Percentiles rank a stretch among this genome's conserved stretches.
These are phyloP conservation scores for Tyrophagus putrescentiae DNA, from an alignment of 1,140 invertebrate species.

Conservation along the genomic window DNA sequence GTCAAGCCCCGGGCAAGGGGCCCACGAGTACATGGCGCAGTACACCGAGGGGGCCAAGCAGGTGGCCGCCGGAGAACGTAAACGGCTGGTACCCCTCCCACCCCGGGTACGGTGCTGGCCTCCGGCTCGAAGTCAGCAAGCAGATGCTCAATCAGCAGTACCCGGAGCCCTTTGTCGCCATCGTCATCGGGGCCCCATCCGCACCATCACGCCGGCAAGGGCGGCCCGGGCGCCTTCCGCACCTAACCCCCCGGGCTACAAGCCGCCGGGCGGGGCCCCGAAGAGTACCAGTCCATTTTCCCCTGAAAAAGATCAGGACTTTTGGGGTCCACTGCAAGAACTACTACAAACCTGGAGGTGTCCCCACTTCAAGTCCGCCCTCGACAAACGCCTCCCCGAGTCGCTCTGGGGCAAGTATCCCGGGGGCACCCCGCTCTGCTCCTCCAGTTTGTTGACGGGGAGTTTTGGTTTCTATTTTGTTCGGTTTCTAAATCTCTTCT, in stretches of 20 bases:
- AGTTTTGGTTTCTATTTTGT: constrained; percentile 25
- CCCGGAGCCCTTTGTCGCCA: constrained; percentile 97
- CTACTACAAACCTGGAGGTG: constrained; percentile 94
- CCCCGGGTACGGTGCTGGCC: constrained; percentile 99
- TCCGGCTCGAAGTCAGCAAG: constrained; percentile 96
- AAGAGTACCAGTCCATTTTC: constrained; percentile 98
- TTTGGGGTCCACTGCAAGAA: constrained; percentile 99
- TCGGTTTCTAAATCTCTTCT: no score
- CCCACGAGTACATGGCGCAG: constrained; percentile 98
- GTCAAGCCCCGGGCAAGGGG: constrained; percentile 98
- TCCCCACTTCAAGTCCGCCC: constrained; percentile 92
- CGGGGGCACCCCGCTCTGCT: constrained; percentile 96
- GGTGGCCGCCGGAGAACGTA: constrained; percentile 86
- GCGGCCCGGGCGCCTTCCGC: constrained; percentile 92
- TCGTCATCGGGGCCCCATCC: constrained; percentile 98
- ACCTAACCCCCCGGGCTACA: constrained; percentile 98
- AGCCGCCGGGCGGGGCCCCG: constrained; percentile 97
- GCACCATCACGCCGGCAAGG: constrained; percentile 99
- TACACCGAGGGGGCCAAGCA: constrained; percentile 94
- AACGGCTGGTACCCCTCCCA: constrained; percentile 99
- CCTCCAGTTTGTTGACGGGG: constrained; percentile 77
- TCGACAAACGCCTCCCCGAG: constrained; percentile 79
- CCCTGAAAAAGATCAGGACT: constrained; percentile 98
- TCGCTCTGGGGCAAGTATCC: constrained; percentile 98
- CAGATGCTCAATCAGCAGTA: constrained; percentile 99